Percentiles rank a stretch among this genome's conserved stretches.
Evolutionary conservation across 2,888 invertebrate species (phyloP).

Genomic region (Elaeidobius kamerunicus): DNA sequence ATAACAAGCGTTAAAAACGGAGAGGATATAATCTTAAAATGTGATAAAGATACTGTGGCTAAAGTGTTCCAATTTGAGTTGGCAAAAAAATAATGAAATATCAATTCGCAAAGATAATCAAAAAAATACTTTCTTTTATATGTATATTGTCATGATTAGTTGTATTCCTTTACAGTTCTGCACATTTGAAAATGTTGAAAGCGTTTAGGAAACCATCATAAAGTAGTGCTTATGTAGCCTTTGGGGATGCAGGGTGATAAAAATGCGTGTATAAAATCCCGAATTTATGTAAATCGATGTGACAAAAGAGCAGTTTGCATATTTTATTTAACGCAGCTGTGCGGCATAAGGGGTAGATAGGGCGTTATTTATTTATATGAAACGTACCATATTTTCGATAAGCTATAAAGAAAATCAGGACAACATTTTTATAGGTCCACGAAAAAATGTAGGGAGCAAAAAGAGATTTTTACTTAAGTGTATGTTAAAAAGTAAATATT

Average conservation of each 20-base stretch:
- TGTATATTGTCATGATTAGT: too few species aligned
- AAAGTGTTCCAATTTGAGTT: too few species aligned
- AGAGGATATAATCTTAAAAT: too few species aligned
- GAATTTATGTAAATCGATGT: conserved; percentile 45
- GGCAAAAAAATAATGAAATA: too few species aligned
- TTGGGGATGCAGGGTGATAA: conserved; percentile 21
- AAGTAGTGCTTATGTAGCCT: conserved; percentile 9
- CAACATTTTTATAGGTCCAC: conserved; percentile 23
- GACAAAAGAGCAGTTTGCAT: conserved; percentile 47
- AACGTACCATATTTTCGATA: conserved; percentile 33
- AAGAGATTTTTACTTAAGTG: too few species aligned
- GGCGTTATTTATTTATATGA: conserved; percentile 35
- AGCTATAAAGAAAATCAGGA: conserved; percentile 25
- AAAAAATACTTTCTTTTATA: too few species aligned
- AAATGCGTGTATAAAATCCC: conserved; percentile 41
- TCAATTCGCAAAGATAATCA: too few species aligned
- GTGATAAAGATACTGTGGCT: too few species aligned
- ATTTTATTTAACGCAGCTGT: conserved; percentile 37
- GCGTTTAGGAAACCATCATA: conserved; percentile 23
- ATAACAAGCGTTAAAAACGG: too few species aligned
- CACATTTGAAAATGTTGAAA: conserved; percentile 11
- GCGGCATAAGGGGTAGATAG: conserved; percentile 29
- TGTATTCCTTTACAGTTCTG: too few species aligned
- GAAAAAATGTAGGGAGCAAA: not conserved
- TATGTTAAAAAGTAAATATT: too few species aligned